Base-by-base conservation (phyloP, 1,140 invertebrate species). In the Galendromus occidentalis region DNA sequence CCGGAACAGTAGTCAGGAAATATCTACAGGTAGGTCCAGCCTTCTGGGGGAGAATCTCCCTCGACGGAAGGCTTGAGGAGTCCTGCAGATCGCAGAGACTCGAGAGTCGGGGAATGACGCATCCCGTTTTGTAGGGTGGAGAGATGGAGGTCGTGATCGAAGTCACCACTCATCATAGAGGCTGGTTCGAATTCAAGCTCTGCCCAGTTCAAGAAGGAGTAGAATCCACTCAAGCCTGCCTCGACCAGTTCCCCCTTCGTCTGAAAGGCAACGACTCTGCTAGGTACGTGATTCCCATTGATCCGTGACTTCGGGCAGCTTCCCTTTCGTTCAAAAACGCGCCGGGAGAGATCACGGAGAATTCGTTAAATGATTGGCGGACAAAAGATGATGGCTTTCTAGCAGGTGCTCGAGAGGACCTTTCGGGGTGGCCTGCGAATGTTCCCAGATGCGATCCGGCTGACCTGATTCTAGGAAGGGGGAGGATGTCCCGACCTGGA, bases 101-200 rank as follows among this genome's bases (percentile, higher is more conserved):
- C n/a, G n/a, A n/a, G n/a, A n/a, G n/a, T n/a, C n/a, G n/a, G n/a
- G n/a, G n/a, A n/a, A n/a, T n/a, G n/a, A n/a, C n/a, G n/a, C n/a
- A n/a, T n/a, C n/a, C n/a, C n/a, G n/a, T n/a, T n/a, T n/a, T n/a
- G n/a, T n/a, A 59, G 51, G 51, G 51, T 17, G 14, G 25, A 9
- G 51, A 59, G 22, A 59, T 59, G 25, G 22, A 59, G 25, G 25
- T 59, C 20, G 51, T 59, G 12, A 25, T 59, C 20, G 51, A 59
- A 1, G 51, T 59, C 1, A 59, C 68, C n/a, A 68, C 71, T 2
- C 70, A 68, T 25, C 71, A 72, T 44, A 64, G 63, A 42, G 71
- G 71, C 0, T 71, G 68, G 44, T 72, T 71, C 42, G 70, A 72
- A 66, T 71, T 72, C 45, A 68, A 68, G 47, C 20, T 72, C 4